These are phyloP conservation scores for Salvelinus sp. DNA, from an alignment of 2,113 vertebrate species.

Conservation along the genomic window DNA sequence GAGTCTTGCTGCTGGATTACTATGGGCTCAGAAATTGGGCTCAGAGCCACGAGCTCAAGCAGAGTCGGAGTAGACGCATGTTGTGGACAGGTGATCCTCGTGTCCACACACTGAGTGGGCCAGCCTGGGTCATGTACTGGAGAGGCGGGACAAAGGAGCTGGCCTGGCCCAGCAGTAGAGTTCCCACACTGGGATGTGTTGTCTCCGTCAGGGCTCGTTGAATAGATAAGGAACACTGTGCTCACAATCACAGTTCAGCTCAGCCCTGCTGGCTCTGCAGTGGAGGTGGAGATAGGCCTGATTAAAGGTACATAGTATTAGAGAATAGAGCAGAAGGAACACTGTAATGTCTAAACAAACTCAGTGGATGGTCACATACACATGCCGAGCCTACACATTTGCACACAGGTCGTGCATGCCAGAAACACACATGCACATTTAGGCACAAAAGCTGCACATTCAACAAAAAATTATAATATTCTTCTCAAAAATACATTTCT, in stretches of 20 bases:
- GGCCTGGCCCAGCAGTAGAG: background rate
- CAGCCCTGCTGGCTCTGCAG: constrained; percentile 18
- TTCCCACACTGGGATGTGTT: constrained; percentile 5
- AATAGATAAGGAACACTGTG: constrained; percentile 16
- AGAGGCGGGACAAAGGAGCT: constrained; percentile 6
- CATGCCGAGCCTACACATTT: background rate
- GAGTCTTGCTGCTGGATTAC: background rate
- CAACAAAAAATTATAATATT: no score
- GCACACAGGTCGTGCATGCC: background rate
- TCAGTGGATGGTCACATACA: background rate
- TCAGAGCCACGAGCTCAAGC: constrained; percentile 1
- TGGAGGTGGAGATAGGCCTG: constrained; percentile 28
- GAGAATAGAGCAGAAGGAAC: no score
- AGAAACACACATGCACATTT: background rate
- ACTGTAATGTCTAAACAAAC: background rate
- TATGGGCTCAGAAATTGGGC: background rate
- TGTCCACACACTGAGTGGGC: constrained; percentile 9
- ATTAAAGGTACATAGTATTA: constrained; percentile 35
- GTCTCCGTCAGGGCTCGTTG: constrained; percentile 31
- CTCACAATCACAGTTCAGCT: constrained; percentile 18
- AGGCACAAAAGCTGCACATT: background rate
- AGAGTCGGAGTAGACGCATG: background rate
- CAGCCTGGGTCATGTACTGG: constrained; percentile 2
- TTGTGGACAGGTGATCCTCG: constrained; percentile 18
- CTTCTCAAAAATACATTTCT: background rate